phyloP scores from a whole-genome alignment of 2,113 vertebrate genomes.

The Plecturocebus donacophilus region DNA sequence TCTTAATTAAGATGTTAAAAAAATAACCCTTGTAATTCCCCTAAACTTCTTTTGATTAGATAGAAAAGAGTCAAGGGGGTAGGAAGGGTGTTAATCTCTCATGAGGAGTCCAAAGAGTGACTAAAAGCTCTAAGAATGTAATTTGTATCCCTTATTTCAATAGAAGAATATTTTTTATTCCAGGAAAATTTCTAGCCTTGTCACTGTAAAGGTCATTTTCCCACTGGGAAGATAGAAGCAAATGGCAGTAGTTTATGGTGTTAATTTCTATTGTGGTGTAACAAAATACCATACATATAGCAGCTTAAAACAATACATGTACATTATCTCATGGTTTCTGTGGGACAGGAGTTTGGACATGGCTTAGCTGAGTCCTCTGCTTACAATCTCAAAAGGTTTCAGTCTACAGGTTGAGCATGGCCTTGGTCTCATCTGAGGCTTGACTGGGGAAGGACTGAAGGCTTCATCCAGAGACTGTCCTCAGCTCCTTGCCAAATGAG shows the following conservation, averaged over 20 bases:
- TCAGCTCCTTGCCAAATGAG: neutral
- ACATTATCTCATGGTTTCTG: neutral
- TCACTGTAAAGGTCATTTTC: neutral
- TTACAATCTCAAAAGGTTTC: neutral
- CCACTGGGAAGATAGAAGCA: neutral
- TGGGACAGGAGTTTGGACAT: neutral
- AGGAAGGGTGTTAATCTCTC: neutral
- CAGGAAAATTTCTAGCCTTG: neutral
- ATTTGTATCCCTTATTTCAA: neutral
- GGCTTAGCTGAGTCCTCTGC: neutral
- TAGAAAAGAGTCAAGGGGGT: neutral
- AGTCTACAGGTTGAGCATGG: neutral
- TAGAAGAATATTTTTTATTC: neutral
- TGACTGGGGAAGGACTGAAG: neutral
- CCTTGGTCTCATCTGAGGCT: neutral
- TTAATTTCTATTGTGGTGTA: neutral
- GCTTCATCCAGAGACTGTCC: neutral
- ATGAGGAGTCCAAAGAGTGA: neutral
- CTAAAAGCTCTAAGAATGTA: constrained; percentile 11
- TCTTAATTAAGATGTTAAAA: constrained; percentile 25
- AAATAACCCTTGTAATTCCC: neutral
- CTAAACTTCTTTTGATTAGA: neutral
- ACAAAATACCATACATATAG: neutral
- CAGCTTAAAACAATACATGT: neutral
- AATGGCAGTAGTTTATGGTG: neutral